A percentile compares a stretch with the other conserved stretches of the same genome.
These are phyloP conservation scores for Diadema setosum DNA, from an alignment of 35 echinoderm and acorn worm genomes.

Conservation along the genomic window DNA sequence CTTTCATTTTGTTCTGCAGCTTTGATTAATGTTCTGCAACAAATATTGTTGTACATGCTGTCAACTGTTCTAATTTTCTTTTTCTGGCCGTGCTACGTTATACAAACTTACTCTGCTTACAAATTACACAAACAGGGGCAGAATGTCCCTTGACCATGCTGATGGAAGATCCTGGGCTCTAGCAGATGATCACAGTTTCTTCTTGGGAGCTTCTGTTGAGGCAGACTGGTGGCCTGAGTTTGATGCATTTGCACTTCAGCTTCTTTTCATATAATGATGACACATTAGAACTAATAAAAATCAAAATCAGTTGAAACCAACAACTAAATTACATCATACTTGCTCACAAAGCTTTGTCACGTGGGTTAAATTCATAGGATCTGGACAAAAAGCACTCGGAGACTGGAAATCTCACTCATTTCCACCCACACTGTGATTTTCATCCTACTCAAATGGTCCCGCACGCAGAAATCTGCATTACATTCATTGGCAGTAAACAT, in stretches of 20 bases:
- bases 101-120: background rate
- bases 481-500: too few species aligned
- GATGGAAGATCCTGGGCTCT: background rate
- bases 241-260: background rate
- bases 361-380: too few species aligned
- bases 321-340: too few species aligned
- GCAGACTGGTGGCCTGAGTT: background rate
- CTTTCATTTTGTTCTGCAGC: background rate
- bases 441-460: too few species aligned
- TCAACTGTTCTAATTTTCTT: background rate
- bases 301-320: too few species aligned
- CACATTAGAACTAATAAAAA: too few species aligned
- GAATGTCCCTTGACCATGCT: background rate
- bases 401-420: too few species aligned
- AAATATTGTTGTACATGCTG: background rate
- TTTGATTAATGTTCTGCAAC: background rate
- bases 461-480: too few species aligned
- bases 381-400: too few species aligned
- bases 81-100: background rate
- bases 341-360: too few species aligned
- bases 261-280: too few species aligned
- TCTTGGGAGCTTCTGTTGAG: background rate
- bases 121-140: background rate
- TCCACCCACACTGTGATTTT: too few species aligned
- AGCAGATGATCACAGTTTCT: background rate